Percentiles rank a stretch among this genome's conserved stretches.
phyloP scores from a whole-genome alignment of 2,888 invertebrate species.

The Galeruca laticollis region DNA sequence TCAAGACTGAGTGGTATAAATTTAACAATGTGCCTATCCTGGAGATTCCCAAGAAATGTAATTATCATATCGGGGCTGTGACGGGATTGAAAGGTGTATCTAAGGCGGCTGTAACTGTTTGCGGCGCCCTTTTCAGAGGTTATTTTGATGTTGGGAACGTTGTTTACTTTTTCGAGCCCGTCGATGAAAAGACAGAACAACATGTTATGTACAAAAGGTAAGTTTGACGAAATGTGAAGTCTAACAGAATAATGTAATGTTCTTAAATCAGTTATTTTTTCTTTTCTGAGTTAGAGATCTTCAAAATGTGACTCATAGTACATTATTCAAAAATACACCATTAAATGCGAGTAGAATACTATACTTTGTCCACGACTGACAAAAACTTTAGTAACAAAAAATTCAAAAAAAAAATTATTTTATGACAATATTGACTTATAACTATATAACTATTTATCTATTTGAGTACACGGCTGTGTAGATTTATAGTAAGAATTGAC shows the following conservation, averaged over 20 bases:
- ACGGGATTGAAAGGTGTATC: constrained; percentile 54
- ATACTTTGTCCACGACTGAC: too few species aligned
- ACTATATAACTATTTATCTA: too few species aligned
- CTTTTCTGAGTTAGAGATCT: too few species aligned
- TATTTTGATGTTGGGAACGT: constrained; percentile 55
- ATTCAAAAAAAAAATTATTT: too few species aligned
- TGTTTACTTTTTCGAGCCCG: constrained; percentile 58
- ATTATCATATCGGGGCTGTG: constrained; percentile 58
- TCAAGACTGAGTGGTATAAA: constrained; percentile 55
- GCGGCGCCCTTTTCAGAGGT: constrained; percentile 55
- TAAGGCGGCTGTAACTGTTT: constrained; percentile 58
- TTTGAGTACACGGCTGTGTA: too few species aligned
- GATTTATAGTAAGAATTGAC: too few species aligned
- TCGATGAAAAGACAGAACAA: constrained; percentile 48
- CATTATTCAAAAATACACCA: too few species aligned
- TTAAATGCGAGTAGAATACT: too few species aligned
- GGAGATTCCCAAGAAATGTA: constrained; percentile 49
- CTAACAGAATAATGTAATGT: not conserved
- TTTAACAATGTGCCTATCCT: constrained; percentile 38
- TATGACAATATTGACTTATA: too few species aligned
- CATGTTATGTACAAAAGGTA: constrained; percentile 54
- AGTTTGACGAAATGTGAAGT: not conserved
- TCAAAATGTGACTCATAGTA: too few species aligned
- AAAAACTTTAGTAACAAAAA: too few species aligned
- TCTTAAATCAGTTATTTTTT: not conserved